Base-by-base conservation (phyloP, 2,113 vertebrate genomes). In the Tor tambroides region DNA sequence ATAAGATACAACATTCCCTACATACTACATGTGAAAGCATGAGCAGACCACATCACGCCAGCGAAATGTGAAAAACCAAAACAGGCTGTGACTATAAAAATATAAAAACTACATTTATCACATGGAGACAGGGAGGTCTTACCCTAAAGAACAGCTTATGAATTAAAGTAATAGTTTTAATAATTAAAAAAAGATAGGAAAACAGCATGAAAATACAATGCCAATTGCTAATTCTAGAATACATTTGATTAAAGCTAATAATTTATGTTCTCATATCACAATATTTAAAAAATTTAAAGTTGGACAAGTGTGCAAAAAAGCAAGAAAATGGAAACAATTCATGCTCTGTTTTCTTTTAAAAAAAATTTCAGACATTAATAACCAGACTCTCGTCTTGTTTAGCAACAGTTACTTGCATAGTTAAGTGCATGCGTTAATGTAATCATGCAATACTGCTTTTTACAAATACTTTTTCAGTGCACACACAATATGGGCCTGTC, bases 401-500 rank as follows among this genome's bases (percentile, higher is more conserved):
- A 88, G 91, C 88, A 84, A 88, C 79, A 84, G 91, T 91, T 87
- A 93, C 93, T 97, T 98, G 97, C 97, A 98, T 96, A 97, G 97
- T 95, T 94, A 89, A 93, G 89, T 91, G 92, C 97, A 96, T 97
- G 97, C 96, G 92, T 93, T 91, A 90, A 94, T 89, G 54, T 93
- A 93, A 87, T 91, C 96, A 96, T 96, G 96, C 96, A 95, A 92
- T 91, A 92, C 82, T 88, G 90, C 89, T 12, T 46, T 46, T 87
- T 83, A 75, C 71, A 80, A 87, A 89, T 71, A 87, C 11, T 75
- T 0, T 63, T 12, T 90, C 67, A 94, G 93, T 92, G 91, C 90
- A 91, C 32, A 59, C 41, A 74, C 19, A 76, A 89, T 54, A 83
- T 56, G 81, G 72, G 41, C n/a, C 35, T 75, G 87, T 72, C 49